Conservation (phyloP, 2,888 invertebrate genomes). For the Caenorhabditis doughertyi region DNA sequence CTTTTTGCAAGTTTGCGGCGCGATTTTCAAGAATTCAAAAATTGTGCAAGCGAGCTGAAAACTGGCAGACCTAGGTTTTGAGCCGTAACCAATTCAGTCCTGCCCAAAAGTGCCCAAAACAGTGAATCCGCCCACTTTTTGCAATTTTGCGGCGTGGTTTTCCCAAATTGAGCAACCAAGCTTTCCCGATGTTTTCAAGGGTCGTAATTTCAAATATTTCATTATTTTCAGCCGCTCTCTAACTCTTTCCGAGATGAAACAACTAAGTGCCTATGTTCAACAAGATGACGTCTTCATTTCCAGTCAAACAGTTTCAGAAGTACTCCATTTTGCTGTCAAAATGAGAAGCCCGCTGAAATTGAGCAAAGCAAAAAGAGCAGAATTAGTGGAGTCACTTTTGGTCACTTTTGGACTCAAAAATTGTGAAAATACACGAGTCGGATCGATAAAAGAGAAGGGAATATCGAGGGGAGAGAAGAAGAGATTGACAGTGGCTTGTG, state of each 20-base stretch:
- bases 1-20: too few species aligned
- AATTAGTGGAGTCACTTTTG: slow-evolving; percentile 48
- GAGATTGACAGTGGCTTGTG: slow-evolving; percentile 94
- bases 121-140: too few species aligned
- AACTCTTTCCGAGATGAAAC: slow-evolving; percentile 83
- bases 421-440: slow-evolving; percentile 56
- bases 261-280: slow-evolving; percentile 91
- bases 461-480: slow-evolving; percentile 97
- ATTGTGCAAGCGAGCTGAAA: too few species aligned
- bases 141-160: too few species aligned
- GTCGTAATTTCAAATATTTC: too few species aligned
- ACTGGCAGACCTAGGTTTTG: too few species aligned
- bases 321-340: slow-evolving; percentile 89
- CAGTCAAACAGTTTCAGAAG: slow-evolving; percentile 90
- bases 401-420: slow-evolving; percentile 46
- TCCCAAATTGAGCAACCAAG: too few species aligned
- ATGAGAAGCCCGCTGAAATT: slow-evolving; percentile 41
- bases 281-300: slow-evolving; percentile 93
- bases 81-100: too few species aligned
- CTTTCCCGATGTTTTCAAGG: too few species aligned
- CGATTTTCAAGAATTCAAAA: too few species aligned
- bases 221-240: slow-evolving; percentile 44
- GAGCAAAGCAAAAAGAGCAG: slow-evolving; percentile 70
- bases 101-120: too few species aligned
- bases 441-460: slow-evolving; percentile 86